phyloP scores from a whole-genome alignment of 2,888 invertebrate genomes.

The Byasa hedistus region DNA sequence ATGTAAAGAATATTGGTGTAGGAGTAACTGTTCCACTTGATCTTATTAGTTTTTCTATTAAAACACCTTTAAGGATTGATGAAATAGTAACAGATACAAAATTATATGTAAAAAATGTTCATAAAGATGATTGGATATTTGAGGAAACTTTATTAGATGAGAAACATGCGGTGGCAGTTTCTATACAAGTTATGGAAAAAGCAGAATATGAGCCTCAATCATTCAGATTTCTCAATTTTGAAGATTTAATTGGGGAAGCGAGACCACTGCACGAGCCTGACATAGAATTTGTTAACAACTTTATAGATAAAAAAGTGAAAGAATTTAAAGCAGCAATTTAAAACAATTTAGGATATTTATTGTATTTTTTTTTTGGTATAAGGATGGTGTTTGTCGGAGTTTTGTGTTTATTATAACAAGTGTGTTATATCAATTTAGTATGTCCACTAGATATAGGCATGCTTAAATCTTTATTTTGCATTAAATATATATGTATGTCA shows the following conservation, averaged over 20 bases:
- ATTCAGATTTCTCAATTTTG: slow-evolving; percentile 80
- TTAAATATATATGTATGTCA: slow-evolving; percentile 8
- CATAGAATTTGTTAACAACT: slow-evolving; percentile 74
- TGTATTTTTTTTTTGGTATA: not conserved
- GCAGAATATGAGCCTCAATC: slow-evolving; percentile 38
- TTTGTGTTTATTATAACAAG: slow-evolving; percentile 1
- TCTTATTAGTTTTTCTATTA: slow-evolving; percentile 86
- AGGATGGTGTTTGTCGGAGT: slow-evolving; percentile 31
- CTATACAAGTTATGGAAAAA: slow-evolving; percentile 65
- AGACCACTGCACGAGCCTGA: slow-evolving; percentile 71
- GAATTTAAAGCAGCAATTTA: slow-evolving; percentile 38
- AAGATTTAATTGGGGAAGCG: slow-evolving; percentile 80
- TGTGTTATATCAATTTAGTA: too few relatives aligned
- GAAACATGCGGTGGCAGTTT: slow-evolving; percentile 89
- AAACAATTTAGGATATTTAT: not conserved
- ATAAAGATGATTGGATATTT: slow-evolving; percentile 85
- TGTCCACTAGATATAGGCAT: slow-evolving; percentile 18
- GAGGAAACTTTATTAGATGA: slow-evolving; percentile 90
- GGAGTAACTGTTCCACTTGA: slow-evolving; percentile 90
- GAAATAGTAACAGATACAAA: slow-evolving; percentile 81
- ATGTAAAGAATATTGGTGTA: slow-evolving; percentile 93
- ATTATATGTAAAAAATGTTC: slow-evolving; percentile 81
- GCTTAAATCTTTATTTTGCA: slow-evolving; percentile 24
- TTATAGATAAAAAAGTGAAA: slow-evolving; percentile 79
- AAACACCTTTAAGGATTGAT: slow-evolving; percentile 73